A percentile compares a stretch with the other conserved stretches of the same genome.
phyloP scores from a whole-genome alignment of 2,113 vertebrate genomes.

The Pantherophis guttatus region DNA sequence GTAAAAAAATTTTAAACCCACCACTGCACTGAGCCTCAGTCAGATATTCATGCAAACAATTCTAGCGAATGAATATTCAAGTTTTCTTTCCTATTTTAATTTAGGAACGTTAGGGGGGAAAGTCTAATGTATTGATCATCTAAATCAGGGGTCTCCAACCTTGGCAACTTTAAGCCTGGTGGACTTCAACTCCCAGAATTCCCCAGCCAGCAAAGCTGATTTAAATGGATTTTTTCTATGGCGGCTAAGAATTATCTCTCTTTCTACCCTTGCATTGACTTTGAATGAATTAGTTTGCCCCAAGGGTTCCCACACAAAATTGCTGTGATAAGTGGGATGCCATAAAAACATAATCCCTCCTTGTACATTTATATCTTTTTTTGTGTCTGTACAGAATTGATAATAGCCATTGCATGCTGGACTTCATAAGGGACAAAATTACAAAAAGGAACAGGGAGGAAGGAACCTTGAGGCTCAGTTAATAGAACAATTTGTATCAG shows the following conservation, averaged over 20 bases:
- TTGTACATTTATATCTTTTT: not conserved
- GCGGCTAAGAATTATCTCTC: not conserved
- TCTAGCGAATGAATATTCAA: not conserved
- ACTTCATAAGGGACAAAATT: not conserved
- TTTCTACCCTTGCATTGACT: not conserved
- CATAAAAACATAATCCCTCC: not conserved
- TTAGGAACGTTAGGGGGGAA: not conserved
- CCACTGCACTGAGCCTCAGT: too few relatives aligned
- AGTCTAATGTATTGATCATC: not conserved
- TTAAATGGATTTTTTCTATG: not conserved
- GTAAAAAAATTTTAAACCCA: too few relatives aligned
- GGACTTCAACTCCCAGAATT: too few relatives aligned
- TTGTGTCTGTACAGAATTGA: constrained; percentile 8
- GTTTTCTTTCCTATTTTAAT: not conserved
- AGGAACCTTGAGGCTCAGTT: not conserved
- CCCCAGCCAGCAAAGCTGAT: too few relatives aligned
- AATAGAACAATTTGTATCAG: not conserved
- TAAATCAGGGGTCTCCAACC: not conserved
- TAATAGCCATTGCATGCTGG: not conserved
- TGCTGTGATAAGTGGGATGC: not conserved
- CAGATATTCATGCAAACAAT: too few relatives aligned
- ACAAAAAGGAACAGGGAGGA: not conserved
- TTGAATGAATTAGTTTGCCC: not conserved
- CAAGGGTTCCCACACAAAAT: not conserved
- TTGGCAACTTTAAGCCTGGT: too few relatives aligned